phyloP scores from a whole-genome alignment of 2,888 invertebrate genomes.

The Zonitis immaculata region DNA sequence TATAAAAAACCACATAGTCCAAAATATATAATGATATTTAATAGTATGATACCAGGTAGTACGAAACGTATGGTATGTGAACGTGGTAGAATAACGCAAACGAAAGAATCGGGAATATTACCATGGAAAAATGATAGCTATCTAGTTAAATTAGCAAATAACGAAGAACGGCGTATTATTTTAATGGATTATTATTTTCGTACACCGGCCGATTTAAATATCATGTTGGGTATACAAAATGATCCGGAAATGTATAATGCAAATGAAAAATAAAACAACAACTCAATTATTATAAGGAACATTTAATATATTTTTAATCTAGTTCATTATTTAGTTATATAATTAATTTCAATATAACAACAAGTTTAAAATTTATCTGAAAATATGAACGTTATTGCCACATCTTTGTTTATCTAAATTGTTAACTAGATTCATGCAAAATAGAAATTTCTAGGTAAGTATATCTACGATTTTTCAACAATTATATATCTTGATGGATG shows the following conservation, averaged over 20 bases:
- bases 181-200: conserved; percentile 41
- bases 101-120: conserved; percentile 25
- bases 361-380: conserved; percentile 9
- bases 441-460: too few species aligned
- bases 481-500: not conserved
- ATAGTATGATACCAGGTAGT: conserved; percentile 17
- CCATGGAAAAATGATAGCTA: conserved; percentile 38
- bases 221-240: conserved; percentile 42
- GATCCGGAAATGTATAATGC: conserved; percentile 25
- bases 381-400: conserved; percentile 13
- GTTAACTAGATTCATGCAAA: too few species aligned
- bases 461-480: too few species aligned
- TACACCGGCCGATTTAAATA: conserved; percentile 42
- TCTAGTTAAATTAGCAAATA: conserved; percentile 18
- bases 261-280: conserved; percentile 4
- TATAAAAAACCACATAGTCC: conserved; percentile 36
- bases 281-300: too few species aligned
- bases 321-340: too few species aligned
- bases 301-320: too few species aligned
- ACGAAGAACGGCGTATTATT: conserved; percentile 21
- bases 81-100: conserved; percentile 31
- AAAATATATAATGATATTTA: conserved; percentile 38
- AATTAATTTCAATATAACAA: conserved; percentile 12
- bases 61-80: not conserved
- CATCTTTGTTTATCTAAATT: too few species aligned